Conservation (phyloP, 1,140 invertebrate species). For the Triops longicaudatus region DNA sequence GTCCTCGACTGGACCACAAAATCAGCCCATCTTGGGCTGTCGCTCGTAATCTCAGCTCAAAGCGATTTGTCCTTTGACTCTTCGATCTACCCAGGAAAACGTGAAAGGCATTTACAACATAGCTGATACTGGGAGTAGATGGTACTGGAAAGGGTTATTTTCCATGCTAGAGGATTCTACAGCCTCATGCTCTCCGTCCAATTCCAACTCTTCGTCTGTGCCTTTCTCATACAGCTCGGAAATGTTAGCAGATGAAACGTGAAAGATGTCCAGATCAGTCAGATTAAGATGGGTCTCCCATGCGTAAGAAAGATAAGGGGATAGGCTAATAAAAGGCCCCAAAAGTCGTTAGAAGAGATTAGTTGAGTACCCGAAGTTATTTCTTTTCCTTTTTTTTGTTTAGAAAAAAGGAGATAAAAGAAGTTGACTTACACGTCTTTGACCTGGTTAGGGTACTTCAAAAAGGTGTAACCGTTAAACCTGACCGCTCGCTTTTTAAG, state of each 20-base stretch:
- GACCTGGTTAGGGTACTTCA: constrained; percentile 53
- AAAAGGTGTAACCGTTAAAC: constrained; percentile 54
- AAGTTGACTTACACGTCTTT: constrained; percentile 46
- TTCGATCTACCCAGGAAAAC: constrained; percentile 40
- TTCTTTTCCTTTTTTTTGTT: constrained; percentile 21
- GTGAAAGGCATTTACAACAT: constrained; percentile 2
- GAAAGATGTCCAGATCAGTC: constrained; percentile 21
- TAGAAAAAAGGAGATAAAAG: not conserved
- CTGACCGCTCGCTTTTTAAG: constrained; percentile 43
- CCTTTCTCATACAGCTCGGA: constrained; percentile 40
- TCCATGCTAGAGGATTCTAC: constrained; percentile 33
- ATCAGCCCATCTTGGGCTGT: constrained; percentile 54
- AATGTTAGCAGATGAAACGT: constrained; percentile 34
- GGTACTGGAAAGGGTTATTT: constrained; percentile 9
- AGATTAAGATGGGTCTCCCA: constrained; percentile 17
- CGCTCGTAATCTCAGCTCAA: constrained; percentile 61
- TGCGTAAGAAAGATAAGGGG: constrained; percentile 20
- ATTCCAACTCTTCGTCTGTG: constrained; percentile 38
- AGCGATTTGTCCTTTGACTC: constrained; percentile 57
- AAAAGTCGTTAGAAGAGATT: not conserved
- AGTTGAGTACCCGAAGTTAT: constrained; percentile 15
- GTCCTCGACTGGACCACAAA: constrained; percentile 55
- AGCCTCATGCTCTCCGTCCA: constrained; percentile 41
- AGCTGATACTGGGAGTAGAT: not conserved
- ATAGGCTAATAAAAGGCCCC: constrained; percentile 17